phyloP scores from a whole-genome alignment of 2,888 invertebrate genomes.

The Leptopterna dolabrata region DNA sequence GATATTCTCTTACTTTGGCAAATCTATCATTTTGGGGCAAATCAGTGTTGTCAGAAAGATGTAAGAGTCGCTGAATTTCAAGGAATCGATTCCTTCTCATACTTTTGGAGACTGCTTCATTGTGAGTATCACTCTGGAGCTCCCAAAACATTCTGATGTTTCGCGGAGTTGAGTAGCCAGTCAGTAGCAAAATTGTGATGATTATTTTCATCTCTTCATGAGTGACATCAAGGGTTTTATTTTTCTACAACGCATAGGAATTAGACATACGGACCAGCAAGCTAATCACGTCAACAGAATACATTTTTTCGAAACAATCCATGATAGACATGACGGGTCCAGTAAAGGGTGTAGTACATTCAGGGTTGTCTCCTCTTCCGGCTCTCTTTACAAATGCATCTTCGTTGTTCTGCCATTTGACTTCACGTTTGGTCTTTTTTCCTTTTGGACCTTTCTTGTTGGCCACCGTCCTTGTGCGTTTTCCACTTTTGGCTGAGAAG shows the following conservation, averaged over 20 bases:
- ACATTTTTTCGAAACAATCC: constrained; percentile 52
- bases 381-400: not conserved
- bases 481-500: constrained; percentile 29
- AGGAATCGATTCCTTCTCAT: constrained; percentile 54
- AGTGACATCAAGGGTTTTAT: constrained; percentile 37
- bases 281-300: constrained; percentile 26
- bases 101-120: not conserved
- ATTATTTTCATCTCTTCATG: constrained; percentile 34
- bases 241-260: constrained; percentile 32
- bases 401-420: not conserved
- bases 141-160: constrained; percentile 46
- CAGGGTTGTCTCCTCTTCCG: constrained; percentile 35
- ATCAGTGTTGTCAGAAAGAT: constrained; percentile 48
- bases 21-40: constrained; percentile 55
- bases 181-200: constrained; percentile 46
- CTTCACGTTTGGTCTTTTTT: not conserved
- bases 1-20: constrained; percentile 58
- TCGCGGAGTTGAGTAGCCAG: constrained; percentile 45
- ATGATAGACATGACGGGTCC: constrained; percentile 9
- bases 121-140: constrained; percentile 29
- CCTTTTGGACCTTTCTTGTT: no score
- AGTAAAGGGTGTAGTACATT: not conserved
- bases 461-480: constrained; percentile 1
- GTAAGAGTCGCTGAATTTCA: constrained; percentile 49
- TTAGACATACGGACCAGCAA: constrained; percentile 31